A percentile compares a stretch with the other conserved stretches of the same genome.
These are phyloP conservation scores for Ellobium chinense DNA, from an alignment of 2,888 invertebrate species.

Conservation along the genomic window DNA sequence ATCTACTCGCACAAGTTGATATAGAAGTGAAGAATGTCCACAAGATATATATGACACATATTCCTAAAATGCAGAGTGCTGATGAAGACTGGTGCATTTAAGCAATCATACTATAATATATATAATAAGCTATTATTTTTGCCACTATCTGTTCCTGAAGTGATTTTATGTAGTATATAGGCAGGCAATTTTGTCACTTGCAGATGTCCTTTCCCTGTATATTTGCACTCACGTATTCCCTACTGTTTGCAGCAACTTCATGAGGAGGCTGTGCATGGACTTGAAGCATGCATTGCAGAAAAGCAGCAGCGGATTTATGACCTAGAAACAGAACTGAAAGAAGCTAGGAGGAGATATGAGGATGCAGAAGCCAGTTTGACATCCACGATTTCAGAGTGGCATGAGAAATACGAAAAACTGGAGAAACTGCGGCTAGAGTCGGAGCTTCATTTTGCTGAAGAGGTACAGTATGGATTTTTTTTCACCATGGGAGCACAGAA, in stretches of 20 bases:
- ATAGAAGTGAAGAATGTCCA: too few species aligned
- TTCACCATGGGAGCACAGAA: too few species aligned
- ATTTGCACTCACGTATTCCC: background rate
- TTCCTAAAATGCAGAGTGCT: too few species aligned
- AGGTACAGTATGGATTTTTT: too few species aligned
- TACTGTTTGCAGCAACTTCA: conserved; percentile 27
- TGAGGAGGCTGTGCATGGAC: conserved; percentile 19
- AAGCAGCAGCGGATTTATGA: conserved; percentile 33
- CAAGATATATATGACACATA: too few species aligned
- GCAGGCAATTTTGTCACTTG: background rate
- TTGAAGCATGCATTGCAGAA: conserved; percentile 31
- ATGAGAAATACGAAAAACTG: conserved; percentile 45
- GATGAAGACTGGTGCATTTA: too few species aligned
- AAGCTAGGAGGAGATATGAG: background rate
- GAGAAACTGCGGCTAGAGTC: conserved; percentile 47
- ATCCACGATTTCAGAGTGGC: conserved; percentile 23
- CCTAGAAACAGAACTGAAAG: conserved; percentile 44
- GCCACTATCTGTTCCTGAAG: too few species aligned
- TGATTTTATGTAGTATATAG: background rate
- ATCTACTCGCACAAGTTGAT: too few species aligned
- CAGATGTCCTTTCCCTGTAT: background rate
- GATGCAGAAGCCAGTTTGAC: conserved; percentile 14
- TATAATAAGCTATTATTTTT: too few species aligned
- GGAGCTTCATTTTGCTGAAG: conserved; percentile 52
- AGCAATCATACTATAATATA: too few species aligned